phyloP scores from a whole-genome alignment of 2,113 vertebrate species.

The Nothocercus nigrocapillus region DNA sequence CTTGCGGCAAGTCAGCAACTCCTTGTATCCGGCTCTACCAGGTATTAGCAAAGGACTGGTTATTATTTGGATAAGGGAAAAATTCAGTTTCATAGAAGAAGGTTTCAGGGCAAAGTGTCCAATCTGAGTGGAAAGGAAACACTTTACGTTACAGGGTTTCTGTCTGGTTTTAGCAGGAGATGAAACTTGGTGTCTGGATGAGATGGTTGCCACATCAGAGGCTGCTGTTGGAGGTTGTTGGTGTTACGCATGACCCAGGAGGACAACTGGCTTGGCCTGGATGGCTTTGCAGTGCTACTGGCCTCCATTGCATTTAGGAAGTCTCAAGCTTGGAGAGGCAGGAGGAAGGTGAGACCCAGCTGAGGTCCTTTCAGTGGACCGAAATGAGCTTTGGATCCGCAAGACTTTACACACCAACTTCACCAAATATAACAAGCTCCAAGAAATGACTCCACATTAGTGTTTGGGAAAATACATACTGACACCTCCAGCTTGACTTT shows the following conservation, averaged over 20 bases:
- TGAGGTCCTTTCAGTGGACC: background rate
- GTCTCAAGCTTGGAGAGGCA: background rate
- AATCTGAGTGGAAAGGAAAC: background rate
- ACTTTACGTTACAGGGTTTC: background rate
- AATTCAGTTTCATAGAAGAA: background rate
- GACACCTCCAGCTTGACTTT: background rate
- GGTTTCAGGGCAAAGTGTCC: background rate
- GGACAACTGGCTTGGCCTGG: background rate
- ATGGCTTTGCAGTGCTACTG: background rate
- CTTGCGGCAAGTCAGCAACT: background rate
- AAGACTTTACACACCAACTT: background rate
- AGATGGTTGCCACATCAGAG: background rate
- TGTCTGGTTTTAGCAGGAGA: background rate
- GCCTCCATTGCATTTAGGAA: background rate
- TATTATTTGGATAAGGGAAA: background rate
- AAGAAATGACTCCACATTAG: conserved; percentile 33
- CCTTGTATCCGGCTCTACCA: background rate
- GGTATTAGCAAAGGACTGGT: background rate
- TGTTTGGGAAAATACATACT: background rate
- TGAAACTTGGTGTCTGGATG: background rate
- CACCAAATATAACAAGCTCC: background rate
- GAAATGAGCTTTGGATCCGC: background rate
- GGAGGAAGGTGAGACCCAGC: background rate
- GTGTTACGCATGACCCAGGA: background rate
- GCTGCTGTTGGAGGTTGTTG: background rate